A percentile compares a stretch with the other conserved stretches of the same genome.
Conservation (phyloP, 2,888 invertebrate species). For the Himalopsyche anomala region DNA sequence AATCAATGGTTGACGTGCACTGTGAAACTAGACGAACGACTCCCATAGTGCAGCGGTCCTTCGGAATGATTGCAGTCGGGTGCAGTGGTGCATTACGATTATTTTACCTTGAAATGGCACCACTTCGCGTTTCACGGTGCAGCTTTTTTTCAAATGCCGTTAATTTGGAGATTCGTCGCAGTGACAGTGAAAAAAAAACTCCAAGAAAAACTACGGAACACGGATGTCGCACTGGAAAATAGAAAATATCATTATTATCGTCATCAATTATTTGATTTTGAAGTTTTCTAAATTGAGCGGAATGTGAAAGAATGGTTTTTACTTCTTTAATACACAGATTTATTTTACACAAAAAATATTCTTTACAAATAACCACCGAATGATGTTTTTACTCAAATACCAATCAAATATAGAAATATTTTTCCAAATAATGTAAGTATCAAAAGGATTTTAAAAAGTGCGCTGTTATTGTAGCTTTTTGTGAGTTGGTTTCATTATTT, state of each 20-base stretch:
- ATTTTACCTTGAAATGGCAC: slow-evolving; percentile 35
- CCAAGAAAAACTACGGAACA: slow-evolving; percentile 11
- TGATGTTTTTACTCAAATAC: too few relatives aligned
- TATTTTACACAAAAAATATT: too few relatives aligned
- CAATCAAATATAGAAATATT: too few relatives aligned
- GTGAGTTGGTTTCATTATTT: too few relatives aligned
- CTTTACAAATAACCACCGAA: too few relatives aligned
- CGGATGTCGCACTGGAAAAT: slow-evolving; percentile 33
- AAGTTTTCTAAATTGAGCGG: neutral
- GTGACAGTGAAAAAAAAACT: slow-evolving; percentile 23
- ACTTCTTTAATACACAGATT: too few relatives aligned
- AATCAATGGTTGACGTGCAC: neutral
- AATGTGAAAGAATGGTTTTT: neutral
- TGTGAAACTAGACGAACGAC: neutral
- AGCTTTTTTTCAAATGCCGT: slow-evolving; percentile 24
- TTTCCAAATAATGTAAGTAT: too few relatives aligned
- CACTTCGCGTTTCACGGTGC: slow-evolving; percentile 27
- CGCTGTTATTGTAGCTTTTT: too few relatives aligned
- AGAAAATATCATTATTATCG: slow-evolving; percentile 27
- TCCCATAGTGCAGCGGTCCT: slow-evolving; percentile 22
- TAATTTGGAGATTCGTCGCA: slow-evolving; percentile 38
- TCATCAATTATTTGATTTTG: neutral
- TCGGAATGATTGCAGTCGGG: neutral
- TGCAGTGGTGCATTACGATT: slow-evolving; percentile 25
- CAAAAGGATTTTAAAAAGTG: too few relatives aligned